Base-by-base conservation (phyloP, 2,113 vertebrate species). In the Upupa epops region DNA sequence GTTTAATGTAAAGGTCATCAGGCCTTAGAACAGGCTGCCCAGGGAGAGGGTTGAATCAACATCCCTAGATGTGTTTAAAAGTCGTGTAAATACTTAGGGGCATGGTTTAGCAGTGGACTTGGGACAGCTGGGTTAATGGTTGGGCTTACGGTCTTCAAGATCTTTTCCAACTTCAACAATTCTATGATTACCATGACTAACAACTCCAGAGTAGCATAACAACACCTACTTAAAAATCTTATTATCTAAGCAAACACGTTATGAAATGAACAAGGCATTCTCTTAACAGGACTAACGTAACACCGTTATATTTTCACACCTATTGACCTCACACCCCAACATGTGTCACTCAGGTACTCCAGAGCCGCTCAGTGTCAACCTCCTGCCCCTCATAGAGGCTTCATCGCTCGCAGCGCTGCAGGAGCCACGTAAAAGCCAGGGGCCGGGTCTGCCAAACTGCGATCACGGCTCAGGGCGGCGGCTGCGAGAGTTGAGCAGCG, bases 391-490 rank as follows among this genome's bases (percentile, higher is more conserved):
- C 15, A 12, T 52, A 36, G 45, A 20, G n/a, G 13, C 29, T 58
- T 24, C 51, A 16, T 8, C 3, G 0, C 28, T 34, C 42, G 15
- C 24, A 45, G 51, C 17, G 49, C 2, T 1, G 6, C 46, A 17
- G 2, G 9, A 7, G 2, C 36, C 48, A 13, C 0, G 4, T 17
- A 17, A 13, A 42, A 34, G 11, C 8, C 2, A 42, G 40, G 11
- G 40, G 11, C 40, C 15, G 40, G 40, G 40, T 11, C 40, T 42
- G 40, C 40, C 40, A 42, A 15, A 15, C 11, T 42, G 40, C 40
- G 40, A 42, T 42, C 40, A 15, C 40, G 15, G 28, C 21, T 48
- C 46, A 45, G 51, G 59, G 24, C 34, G 24, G 56, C 28, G 46
- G 74, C 65, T 36, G 49, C 16, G 7, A 13, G 20, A 19, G 40